Conservation (phyloP, 2,888 invertebrate genomes). For the Mythimna loreyi region DNA sequence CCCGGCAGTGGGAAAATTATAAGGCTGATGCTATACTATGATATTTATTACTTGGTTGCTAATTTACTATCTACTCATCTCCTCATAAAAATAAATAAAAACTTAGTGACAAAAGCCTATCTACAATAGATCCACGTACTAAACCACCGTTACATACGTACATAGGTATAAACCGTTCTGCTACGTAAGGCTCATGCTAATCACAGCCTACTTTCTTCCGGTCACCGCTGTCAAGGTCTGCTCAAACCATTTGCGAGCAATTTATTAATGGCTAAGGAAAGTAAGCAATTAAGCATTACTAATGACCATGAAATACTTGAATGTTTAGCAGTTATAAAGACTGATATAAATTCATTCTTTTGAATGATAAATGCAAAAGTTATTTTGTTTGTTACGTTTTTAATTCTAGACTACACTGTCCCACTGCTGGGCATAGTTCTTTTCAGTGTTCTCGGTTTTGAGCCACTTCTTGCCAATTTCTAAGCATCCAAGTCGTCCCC, state of each 20-base stretch:
- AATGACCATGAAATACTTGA: constrained; percentile 44
- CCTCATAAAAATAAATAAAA: background rate
- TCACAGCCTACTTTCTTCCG: constrained; percentile 76
- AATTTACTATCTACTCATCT: background rate
- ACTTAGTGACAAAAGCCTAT: constrained; percentile 20
- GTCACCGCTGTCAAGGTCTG: constrained; percentile 70
- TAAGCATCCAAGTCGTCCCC: too few relatives aligned
- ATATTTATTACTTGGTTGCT: background rate
- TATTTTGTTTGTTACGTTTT: background rate
- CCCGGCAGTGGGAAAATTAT: too few relatives aligned
- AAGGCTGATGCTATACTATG: too few relatives aligned
- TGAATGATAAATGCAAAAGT: background rate
- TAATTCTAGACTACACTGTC: background rate
- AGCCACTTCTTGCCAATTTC: too few relatives aligned
- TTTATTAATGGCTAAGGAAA: constrained; percentile 58
- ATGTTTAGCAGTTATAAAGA: constrained; percentile 11
- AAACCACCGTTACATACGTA: constrained; percentile 50
- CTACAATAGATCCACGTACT: constrained; percentile 47
- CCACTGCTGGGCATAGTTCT: too few relatives aligned
- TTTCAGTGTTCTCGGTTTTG: too few relatives aligned
- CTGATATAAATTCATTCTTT: background rate
- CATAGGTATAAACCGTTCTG: constrained; percentile 57
- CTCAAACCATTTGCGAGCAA: constrained; percentile 42
- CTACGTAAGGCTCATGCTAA: constrained; percentile 71
- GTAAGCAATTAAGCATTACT: constrained; percentile 46